Conservation (phyloP, 2,888 invertebrate species). For the Crocallis elinguaria region DNA sequence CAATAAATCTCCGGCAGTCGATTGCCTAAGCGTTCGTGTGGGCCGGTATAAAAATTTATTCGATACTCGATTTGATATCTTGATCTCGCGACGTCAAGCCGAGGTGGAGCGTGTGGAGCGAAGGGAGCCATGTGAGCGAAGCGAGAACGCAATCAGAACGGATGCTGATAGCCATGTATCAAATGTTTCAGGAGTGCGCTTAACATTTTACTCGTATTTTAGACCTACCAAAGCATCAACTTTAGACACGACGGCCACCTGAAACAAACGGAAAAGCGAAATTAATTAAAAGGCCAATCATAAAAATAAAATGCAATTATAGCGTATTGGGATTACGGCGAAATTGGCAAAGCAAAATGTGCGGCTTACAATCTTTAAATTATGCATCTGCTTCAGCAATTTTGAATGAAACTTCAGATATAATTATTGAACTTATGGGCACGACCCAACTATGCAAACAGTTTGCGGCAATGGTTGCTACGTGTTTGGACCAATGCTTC, state of each 20-base stretch:
- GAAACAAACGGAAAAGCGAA: slow-evolving; percentile 85
- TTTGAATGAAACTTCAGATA: not conserved
- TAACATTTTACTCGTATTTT: slow-evolving; percentile 41
- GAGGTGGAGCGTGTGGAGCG: slow-evolving; percentile 49
- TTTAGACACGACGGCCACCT: slow-evolving; percentile 78
- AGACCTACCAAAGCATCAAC: slow-evolving; percentile 74
- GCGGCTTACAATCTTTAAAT: not conserved
- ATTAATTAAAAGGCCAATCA: slow-evolving; percentile 83
- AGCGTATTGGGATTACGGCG: slow-evolving; percentile 27
- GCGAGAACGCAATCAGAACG: slow-evolving; percentile 48
- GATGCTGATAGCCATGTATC: slow-evolving; percentile 33
- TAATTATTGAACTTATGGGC: not conserved
- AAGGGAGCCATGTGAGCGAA: slow-evolving; percentile 32
- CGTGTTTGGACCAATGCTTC: too few species aligned
- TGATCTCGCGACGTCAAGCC: slow-evolving; percentile 69
- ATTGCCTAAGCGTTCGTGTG: slow-evolving; percentile 83
- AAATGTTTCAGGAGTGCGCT: slow-evolving; percentile 33
- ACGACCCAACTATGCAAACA: too few species aligned
- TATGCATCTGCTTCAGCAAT: not conserved
- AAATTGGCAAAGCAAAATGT: slow-evolving; percentile 42
- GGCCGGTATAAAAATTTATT: slow-evolving; percentile 79
- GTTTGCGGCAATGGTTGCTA: too few species aligned
- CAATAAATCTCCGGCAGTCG: slow-evolving; percentile 82
- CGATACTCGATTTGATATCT: slow-evolving; percentile 79
- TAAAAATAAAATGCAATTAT: slow-evolving; percentile 62